A percentile compares a stretch with the other conserved stretches of the same genome.
Conservation (phyloP, 2,797 vertebrate genomes). For the Anas bernieri region DNA sequence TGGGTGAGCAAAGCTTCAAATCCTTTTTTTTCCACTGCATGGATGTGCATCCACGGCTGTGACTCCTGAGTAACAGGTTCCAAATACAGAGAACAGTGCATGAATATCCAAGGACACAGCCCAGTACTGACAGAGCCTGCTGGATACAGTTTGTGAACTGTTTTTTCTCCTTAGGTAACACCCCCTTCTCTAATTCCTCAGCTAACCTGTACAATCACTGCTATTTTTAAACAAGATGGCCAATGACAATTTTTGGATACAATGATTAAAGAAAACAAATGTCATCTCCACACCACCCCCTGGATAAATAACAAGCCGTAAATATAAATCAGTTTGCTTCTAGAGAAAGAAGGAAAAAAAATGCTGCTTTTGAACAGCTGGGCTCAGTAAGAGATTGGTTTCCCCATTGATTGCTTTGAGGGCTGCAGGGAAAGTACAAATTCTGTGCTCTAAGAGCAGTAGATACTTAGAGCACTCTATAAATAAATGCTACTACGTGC, state of each 20-base stretch:
- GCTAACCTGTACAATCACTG: background rate
- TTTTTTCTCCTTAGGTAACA: background rate
- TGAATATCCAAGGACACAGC: background rate
- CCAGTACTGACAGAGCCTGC: background rate
- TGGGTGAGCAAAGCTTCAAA: background rate
- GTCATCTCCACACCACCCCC: background rate
- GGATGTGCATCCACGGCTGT: background rate
- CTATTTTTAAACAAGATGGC: background rate
- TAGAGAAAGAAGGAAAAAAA: background rate
- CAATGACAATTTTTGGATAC: background rate
- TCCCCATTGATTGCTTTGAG: background rate
- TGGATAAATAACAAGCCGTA: background rate
- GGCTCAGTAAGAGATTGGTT: slow-evolving; percentile 5
- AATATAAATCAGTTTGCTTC: background rate
- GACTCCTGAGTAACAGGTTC: background rate
- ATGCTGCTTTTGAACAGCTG: background rate
- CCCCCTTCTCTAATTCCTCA: background rate
- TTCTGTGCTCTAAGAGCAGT: slow-evolving; percentile 15
- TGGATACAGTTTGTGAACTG: background rate
- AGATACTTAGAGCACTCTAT: slow-evolving; percentile 28
- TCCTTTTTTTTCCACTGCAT: background rate
- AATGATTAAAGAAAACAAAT: background rate
- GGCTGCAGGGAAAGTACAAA: background rate
- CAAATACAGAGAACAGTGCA: background rate
- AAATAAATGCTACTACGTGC: slow-evolving; percentile 50